Evolutionary conservation across 2,888 invertebrate species (phyloP).

Genomic region (Drosophila borealis): DNA sequence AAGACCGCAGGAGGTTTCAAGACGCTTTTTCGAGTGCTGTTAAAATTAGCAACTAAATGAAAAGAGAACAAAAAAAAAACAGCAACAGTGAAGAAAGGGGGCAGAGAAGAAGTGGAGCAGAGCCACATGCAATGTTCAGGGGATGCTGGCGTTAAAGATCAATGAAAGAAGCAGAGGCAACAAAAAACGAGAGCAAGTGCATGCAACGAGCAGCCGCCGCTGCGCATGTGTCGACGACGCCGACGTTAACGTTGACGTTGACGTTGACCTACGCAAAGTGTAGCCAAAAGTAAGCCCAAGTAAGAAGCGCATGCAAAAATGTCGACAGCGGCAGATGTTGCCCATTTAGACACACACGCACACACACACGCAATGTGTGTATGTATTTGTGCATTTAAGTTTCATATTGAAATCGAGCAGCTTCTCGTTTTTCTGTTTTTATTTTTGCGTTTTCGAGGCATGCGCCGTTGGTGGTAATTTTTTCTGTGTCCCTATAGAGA

Average conservation of each 20-base stretch:
- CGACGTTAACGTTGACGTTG: constrained; percentile 32
- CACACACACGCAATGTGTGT: constrained; percentile 4
- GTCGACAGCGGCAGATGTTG: constrained; percentile 69
- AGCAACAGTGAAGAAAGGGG: constrained; percentile 38
- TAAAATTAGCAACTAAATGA: constrained; percentile 75
- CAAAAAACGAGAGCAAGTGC: constrained; percentile 43
- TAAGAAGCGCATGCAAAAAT: constrained; percentile 67
- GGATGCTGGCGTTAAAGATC: constrained; percentile 73
- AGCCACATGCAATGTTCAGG: constrained; percentile 58
- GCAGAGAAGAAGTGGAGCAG: constrained; percentile 29
- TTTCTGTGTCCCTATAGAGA: constrained; percentile 23
- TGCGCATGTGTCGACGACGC: constrained; percentile 69
- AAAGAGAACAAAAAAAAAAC: constrained; percentile 25
- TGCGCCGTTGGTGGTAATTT: constrained; percentile 77
- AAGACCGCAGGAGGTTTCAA: constrained; percentile 82
- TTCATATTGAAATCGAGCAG: constrained; percentile 64
- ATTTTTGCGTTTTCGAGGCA: constrained; percentile 47
- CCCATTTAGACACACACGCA: constrained; percentile 50
- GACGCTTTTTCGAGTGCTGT: constrained; percentile 60
- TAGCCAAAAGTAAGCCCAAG: constrained; percentile 57
- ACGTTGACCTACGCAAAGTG: constrained; percentile 82
- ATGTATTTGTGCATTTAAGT: constrained; percentile 29
- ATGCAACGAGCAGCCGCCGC: constrained; percentile 29
- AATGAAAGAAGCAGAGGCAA: constrained; percentile 62
- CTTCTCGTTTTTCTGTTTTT: constrained; percentile 47